Evolutionary conservation across 2,797 vertebrate genomes (phyloP).

Genomic region (Hapalemur alaotrensis): DNA sequence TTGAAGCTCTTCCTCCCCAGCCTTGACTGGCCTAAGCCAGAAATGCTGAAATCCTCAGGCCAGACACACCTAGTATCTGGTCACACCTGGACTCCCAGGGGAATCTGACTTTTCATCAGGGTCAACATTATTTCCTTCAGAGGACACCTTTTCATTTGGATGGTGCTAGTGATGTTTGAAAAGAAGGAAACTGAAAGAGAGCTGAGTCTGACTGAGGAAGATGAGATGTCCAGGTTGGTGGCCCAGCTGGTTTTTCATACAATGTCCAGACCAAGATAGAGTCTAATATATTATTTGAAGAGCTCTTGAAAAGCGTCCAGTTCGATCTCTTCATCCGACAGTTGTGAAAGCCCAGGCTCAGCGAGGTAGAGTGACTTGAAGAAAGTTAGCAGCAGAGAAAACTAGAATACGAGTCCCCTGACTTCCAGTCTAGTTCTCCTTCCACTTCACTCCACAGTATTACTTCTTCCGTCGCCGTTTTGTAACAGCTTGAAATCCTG

Average conservation of each 20-base stretch:
- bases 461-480: neutral
- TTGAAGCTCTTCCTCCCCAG: neutral
- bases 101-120: neutral
- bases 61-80: neutral
- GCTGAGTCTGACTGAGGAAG: neutral
- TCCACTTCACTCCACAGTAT: too few relatives aligned
- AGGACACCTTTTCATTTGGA: neutral
- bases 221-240: neutral
- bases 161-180: neutral
- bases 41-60: neutral
- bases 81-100: neutral
- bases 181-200: constrained; percentile 25
- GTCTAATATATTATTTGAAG: neutral
- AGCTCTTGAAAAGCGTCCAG: neutral
- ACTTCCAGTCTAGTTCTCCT: accelerated
- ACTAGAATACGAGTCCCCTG: neutral
- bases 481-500: neutral
- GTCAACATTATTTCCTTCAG: neutral
- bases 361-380: neutral
- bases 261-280: neutral
- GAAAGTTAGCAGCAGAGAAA: neutral
- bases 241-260: neutral
- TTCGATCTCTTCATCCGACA: neutral
- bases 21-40: neutral
- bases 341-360: neutral